phyloP scores from a whole-genome alignment of 2,888 invertebrate genomes.

The Drosophila prolongata region DNA sequence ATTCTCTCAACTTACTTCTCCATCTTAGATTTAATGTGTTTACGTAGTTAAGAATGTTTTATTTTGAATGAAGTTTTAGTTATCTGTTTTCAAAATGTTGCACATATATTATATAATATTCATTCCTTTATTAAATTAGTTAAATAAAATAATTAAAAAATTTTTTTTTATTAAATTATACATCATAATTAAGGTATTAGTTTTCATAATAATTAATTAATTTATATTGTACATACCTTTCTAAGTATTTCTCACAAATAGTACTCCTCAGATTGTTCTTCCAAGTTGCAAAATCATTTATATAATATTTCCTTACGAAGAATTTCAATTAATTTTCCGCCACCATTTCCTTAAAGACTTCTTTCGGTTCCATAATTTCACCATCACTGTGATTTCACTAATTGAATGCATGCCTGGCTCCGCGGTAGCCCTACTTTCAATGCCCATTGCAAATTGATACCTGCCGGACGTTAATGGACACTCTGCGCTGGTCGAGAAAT shows the following conservation, averaged over 20 bases:
- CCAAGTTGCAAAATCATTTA: not conserved
- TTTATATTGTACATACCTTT: too few species aligned
- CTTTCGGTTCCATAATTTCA: conserved; percentile 14
- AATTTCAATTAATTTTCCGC: conserved; percentile 23
- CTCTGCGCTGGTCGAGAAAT: conserved; percentile 44
- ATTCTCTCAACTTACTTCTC: not conserved
- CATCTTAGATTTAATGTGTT: not conserved
- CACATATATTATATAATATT: too few species aligned
- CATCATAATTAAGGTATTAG: rapidly evolving
- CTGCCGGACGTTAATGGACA: conserved; percentile 63
- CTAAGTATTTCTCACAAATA: too few species aligned
- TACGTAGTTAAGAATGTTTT: too few species aligned
- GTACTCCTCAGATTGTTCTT: too few species aligned
- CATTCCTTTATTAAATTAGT: too few species aligned
- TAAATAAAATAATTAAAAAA: too few species aligned
- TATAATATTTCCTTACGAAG: not conserved
- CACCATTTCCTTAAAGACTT: conserved; percentile 5
- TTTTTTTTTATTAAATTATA: too few species aligned
- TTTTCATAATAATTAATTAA: too few species aligned
- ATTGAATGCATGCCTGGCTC: conserved; percentile 58
- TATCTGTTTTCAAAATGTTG: too few species aligned
- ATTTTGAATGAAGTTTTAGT: too few species aligned
- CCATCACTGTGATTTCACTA: conserved; percentile 61
- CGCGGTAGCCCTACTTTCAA: conserved; percentile 52
- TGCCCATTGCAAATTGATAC: conserved; percentile 66